A percentile compares a stretch with the other conserved stretches of the same genome.
Evolutionary conservation across 2,888 invertebrate species (phyloP).

Genomic region (Eurytoma adleriae): DNA sequence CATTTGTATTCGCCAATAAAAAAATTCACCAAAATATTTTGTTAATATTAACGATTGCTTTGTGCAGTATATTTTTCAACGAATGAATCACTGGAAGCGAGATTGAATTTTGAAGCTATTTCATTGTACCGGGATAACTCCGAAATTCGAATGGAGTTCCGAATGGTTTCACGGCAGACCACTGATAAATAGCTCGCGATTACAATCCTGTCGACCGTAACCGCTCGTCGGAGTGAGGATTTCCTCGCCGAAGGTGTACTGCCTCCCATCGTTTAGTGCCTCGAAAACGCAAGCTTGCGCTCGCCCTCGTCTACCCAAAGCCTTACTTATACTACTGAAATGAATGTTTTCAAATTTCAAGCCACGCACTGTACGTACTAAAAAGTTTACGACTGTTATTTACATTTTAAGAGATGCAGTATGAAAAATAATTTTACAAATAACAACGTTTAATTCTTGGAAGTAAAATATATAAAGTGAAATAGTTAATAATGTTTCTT

Average conservation of each 20-base stretch:
- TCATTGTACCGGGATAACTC: background rate
- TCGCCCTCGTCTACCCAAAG: background rate
- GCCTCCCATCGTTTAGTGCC: background rate
- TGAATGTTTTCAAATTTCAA: too few relatives aligned
- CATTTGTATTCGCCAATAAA: too few relatives aligned
- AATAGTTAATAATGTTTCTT: too few relatives aligned
- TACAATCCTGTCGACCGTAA: constrained; percentile 63
- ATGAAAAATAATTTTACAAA: too few relatives aligned
- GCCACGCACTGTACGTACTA: too few relatives aligned
- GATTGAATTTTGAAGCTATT: constrained; percentile 29
- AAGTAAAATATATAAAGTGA: too few relatives aligned
- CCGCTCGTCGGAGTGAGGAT: constrained; percentile 63
- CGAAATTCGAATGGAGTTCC: constrained; percentile 37
- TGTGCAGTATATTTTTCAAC: background rate
- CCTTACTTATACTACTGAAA: background rate
- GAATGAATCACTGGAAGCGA: constrained; percentile 29
- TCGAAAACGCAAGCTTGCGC: too few relatives aligned
- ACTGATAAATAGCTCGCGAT: constrained; percentile 68
- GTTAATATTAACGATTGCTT: too few relatives aligned
- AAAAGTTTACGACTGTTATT: too few relatives aligned
- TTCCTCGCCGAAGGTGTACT: constrained; percentile 40
- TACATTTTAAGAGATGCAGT: too few relatives aligned
- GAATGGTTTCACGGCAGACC: constrained; percentile 47
- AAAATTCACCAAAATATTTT: too few relatives aligned
- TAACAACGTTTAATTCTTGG: too few relatives aligned